Percentiles rank a stretch among this genome's conserved stretches.
Evolutionary conservation across 1,140 invertebrate species (phyloP).

Genomic region (Polypedilum pembai): DNA sequence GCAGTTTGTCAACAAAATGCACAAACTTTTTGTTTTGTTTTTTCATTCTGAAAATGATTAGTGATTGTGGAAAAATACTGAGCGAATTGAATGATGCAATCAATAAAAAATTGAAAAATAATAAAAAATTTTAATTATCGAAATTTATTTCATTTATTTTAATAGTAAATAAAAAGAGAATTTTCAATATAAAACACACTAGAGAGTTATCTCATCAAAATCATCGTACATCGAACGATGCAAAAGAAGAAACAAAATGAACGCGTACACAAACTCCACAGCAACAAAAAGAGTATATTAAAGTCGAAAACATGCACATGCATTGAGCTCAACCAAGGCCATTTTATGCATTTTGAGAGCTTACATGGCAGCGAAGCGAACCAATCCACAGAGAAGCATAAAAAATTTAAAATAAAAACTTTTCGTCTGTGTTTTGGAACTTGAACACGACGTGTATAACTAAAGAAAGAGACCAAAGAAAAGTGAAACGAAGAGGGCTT

Average conservation of each 20-base stretch:
- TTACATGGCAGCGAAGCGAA: background rate
- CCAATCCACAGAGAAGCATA: no score
- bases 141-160: no score
- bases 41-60: no score
- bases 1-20: no score
- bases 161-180: no score
- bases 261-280: background rate
- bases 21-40: no score
- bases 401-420: background rate
- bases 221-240: background rate
- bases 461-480: background rate
- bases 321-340: slow-evolving; percentile 9
- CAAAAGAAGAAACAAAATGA: background rate
- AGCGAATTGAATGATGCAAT: no score
- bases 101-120: no score
- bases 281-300: background rate
- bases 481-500: background rate
- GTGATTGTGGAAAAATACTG: no score
- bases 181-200: no score
- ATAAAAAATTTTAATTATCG: no score
- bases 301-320: background rate
- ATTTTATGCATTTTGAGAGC: slow-evolving; percentile 17
- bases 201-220: no score
- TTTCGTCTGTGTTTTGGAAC: background rate
- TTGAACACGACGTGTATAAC: background rate